A percentile compares a stretch with the other conserved stretches of the same genome.
These are phyloP conservation scores for Chelon labrosus DNA, from an alignment of 2,797 vertebrate species.

Conservation along the genomic window DNA sequence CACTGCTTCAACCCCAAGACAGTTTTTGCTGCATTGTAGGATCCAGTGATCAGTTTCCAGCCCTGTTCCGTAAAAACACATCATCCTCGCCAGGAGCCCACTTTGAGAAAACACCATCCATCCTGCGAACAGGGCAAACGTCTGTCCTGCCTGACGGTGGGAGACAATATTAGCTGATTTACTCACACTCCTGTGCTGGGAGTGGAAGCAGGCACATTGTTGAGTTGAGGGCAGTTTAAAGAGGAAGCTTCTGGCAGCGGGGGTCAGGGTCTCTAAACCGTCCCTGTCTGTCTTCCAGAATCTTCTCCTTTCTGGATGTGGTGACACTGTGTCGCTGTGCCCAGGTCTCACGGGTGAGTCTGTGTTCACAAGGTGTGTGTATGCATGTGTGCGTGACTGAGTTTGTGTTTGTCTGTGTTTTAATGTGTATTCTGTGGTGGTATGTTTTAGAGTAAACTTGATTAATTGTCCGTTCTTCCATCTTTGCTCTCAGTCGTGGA, in stretches of 20 bases:
- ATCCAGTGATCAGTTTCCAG: slow-evolving; percentile 17
- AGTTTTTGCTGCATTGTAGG: slow-evolving; percentile 47
- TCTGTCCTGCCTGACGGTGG: slow-evolving; percentile 28
- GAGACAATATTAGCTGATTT: slow-evolving; percentile 54
- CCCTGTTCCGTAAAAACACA: slow-evolving; percentile 19
- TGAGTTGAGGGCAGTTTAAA: slow-evolving; percentile 43
- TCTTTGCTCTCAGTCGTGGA: slow-evolving; percentile 90
- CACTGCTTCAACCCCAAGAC: slow-evolving; percentile 16
- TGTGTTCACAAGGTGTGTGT: slow-evolving; percentile 52
- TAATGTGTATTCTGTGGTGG: background rate
- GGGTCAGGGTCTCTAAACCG: slow-evolving; percentile 64
- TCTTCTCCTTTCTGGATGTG: slow-evolving; percentile 99
- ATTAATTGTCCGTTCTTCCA: slow-evolving; percentile 42
- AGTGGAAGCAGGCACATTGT: slow-evolving; percentile 30
- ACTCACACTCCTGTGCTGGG: slow-evolving; percentile 30
- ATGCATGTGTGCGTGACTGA: slow-evolving; percentile 57
- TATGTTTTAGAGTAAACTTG: slow-evolving; percentile 2
- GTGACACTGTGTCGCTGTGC: slow-evolving; percentile 98
- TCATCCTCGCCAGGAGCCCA: slow-evolving; percentile 2
- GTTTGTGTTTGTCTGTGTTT: slow-evolving; percentile 47
- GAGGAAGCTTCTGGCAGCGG: slow-evolving; percentile 63
- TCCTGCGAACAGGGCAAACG: slow-evolving; percentile 28
- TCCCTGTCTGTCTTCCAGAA: slow-evolving; percentile 86
- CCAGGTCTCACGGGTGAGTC: slow-evolving; percentile 97
- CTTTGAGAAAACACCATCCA: slow-evolving; percentile 43